Base-by-base conservation (phyloP, 2,888 invertebrate genomes). In the Ferdinandea cuprea region DNA sequence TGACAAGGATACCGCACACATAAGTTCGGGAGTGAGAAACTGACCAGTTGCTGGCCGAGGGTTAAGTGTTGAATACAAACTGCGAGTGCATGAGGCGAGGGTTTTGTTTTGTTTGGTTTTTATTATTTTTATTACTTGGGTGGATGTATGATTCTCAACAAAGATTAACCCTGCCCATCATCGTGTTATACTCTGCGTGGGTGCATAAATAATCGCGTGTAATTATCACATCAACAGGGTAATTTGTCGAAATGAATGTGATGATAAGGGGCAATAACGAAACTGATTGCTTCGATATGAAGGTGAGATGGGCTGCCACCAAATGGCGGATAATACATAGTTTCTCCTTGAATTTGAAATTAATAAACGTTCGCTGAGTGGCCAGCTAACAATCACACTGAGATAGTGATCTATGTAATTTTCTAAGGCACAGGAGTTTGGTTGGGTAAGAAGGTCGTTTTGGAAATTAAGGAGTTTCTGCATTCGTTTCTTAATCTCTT, bases 191-290 rank as follows among this genome's bases (percentile, higher is more conserved):
- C 32, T 32, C 52, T 40, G 19, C 66, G 25, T 54, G 42, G 48
- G 40, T 30, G 61, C 42, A 59, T 72, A 42, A 77, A 71, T 77
- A 83, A 83, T 83, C 77, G 83, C 83, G 78, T 78, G 83, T 78
- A 78, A 83, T 83, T 83, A 83, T 78, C 83, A 78, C 83, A 83
- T 83, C 83, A 83, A 66, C 83, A 78, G 68, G 72, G 83, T 63
- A 78, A 83, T 83, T 83, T 83, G 78, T 78, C 77, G 72, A 78
- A 81, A 61, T 72, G 77, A 48, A 61, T 79, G 72, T 46, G 83
- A 78, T 83, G 77, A 83, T 83, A 72, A 68, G 72, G 61, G 56
- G 54, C 54, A 72, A 68, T 83, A 73, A 68, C 72, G 44, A 30
- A 77, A 72, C 56, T 78, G 83, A 83, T 78, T 83, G 72, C 65